phyloP scores from a whole-genome alignment of 2,888 invertebrate genomes.

The Stratiomys singularior region DNA sequence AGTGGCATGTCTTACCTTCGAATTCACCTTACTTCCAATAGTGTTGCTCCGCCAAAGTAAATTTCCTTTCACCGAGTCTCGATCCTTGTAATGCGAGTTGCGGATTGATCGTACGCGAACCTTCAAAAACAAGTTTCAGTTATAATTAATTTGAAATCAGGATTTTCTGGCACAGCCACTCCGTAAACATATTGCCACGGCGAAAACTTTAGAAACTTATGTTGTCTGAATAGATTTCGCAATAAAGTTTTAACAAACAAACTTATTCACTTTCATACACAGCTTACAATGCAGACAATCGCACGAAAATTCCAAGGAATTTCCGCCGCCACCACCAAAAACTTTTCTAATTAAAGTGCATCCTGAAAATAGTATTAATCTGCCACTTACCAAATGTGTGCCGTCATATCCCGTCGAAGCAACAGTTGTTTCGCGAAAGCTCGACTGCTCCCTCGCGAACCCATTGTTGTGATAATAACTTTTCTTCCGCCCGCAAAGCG shows the following conservation, averaged over 20 bases:
- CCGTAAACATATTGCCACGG: neutral
- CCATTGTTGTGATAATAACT: slow-evolving; percentile 65
- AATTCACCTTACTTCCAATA: slow-evolving; percentile 42
- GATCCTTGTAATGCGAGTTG: slow-evolving; percentile 56
- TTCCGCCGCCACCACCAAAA: neutral
- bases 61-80: slow-evolving; percentile 57
- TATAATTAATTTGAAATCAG: slow-evolving; percentile 20
- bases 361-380: neutral
- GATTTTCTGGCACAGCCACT: neutral
- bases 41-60: slow-evolving; percentile 57
- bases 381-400: slow-evolving; percentile 53
- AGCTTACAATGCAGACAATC: no score
- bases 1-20: slow-evolving; percentile 45
- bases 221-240: no score
- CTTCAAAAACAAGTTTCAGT: slow-evolving; percentile 52
- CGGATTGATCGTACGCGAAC: slow-evolving; percentile 58
- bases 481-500: slow-evolving; percentile 72
- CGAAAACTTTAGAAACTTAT: neutral
- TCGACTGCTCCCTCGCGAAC: slow-evolving; percentile 70
- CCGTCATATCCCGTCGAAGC: slow-evolving; percentile 56
- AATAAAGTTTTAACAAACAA: neutral
- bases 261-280: neutral
- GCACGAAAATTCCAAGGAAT: neutral
- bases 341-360: slow-evolving; percentile 29
- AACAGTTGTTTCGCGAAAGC: slow-evolving; percentile 71